Base-by-base conservation (phyloP, 2,888 invertebrate species). In the Amphipoea oculea region DNA sequence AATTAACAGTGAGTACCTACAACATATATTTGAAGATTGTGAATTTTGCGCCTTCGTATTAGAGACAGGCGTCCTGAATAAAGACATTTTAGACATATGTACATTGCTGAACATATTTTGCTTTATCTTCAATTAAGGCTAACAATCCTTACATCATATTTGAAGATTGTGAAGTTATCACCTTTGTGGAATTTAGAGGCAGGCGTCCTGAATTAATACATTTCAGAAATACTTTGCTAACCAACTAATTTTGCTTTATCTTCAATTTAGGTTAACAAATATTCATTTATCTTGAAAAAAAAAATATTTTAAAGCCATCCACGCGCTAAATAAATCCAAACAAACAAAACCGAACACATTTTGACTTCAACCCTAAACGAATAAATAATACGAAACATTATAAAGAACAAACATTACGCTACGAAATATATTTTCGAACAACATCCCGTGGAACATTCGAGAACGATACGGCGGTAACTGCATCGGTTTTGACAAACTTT, bases 401-500 rank as follows among this genome's bases (percentile, higher is more conserved):
- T 69, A 54, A 45, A 66, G 76, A 67, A 57, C 63, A 80, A 71
- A 81, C 71, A 78, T 66, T 78, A 67, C 62, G 20, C 29, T 40
- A 77, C 76, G 42, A 78, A 69, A 78, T 82, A 84, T 82, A 81
- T 85, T 87, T 87, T 68, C 69, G 9, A 83, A 84, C 81, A 63
- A 79, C 86, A 85, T 82, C 60, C 86, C 70, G 84, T 85, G 67
- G 78, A 89, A 88, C 83, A 88, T 85, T 81, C 86, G 81, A 79
- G 83, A 45, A 14, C 60, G 82, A 74, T 57, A 70, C 73, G 23
- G 65, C 63, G 84, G 81, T 79, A 85, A 83, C 89, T 88, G 87
- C 87, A 83, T 79, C 79, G 88, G 89, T 91, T 92, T 93, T 89
- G 89, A 91, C 89, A 93, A 94, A 94, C 92, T 94, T 93, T 94